A percentile compares a stretch with the other conserved stretches of the same genome.
phyloP scores from a whole-genome alignment of 2,797 vertebrate genomes.

The Coccyzus lansbergi region DNA sequence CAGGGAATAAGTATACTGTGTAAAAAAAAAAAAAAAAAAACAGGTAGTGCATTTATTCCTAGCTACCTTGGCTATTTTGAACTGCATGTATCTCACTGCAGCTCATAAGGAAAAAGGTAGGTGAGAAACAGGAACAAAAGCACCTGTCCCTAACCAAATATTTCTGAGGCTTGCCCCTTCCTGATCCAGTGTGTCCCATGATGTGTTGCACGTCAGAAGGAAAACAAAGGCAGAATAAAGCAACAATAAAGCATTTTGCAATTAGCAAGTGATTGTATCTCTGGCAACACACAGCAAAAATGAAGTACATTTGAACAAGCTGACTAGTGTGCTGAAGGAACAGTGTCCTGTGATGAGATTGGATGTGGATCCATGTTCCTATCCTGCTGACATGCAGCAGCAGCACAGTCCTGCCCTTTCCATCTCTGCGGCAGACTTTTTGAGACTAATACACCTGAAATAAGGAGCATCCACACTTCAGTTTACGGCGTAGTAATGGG shows the following conservation, averaged over 20 bases:
- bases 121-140: background rate
- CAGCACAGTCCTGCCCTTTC: background rate
- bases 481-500: background rate
- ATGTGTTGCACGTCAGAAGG: background rate
- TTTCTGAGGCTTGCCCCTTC: background rate
- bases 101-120: background rate
- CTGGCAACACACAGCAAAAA: background rate
- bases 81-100: background rate
- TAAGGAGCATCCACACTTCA: fast-evolving
- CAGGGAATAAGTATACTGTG: background rate
- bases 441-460: background rate
- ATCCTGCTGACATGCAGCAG: fast-evolving
- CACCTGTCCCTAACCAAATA: background rate
- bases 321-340: background rate
- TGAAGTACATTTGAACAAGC: background rate
- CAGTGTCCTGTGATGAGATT: background rate
- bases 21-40: background rate
- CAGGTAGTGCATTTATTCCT: background rate
- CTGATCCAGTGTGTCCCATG: background rate
- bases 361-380: background rate
- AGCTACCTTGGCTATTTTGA: background rate
- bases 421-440: background rate
- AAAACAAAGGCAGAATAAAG: background rate
- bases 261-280: background rate
- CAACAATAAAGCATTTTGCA: background rate